These are phyloP conservation scores for Rosalia funebris DNA, from an alignment of 2,888 invertebrate genomes.

Conservation along the genomic window DNA sequence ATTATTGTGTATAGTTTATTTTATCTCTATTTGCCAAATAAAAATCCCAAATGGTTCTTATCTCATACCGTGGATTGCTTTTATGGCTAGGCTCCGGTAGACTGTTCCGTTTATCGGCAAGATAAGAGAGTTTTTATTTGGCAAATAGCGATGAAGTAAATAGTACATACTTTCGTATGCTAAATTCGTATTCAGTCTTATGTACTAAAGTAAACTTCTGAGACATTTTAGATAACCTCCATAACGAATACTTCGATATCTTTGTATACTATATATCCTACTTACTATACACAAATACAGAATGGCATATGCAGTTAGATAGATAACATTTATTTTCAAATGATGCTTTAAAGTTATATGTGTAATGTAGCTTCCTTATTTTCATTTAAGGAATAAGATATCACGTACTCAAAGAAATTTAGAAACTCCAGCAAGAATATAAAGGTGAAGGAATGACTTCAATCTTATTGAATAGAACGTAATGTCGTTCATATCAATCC, in stretches of 20 bases:
- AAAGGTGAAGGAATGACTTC: background rate
- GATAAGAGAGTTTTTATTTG: no score
- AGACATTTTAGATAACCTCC: background rate
- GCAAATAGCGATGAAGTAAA: no score
- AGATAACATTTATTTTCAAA: background rate
- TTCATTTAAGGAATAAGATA: background rate
- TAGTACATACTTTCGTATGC: no score
- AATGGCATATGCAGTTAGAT: background rate
- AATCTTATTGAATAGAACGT: no score
- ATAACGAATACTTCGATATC: background rate
- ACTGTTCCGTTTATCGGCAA: no score
- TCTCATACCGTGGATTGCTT: no score
- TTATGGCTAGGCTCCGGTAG: no score
- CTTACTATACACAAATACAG: background rate
- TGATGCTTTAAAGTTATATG: background rate
- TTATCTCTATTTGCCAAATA: no score
- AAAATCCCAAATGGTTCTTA: no score
- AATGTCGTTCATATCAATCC: no score
- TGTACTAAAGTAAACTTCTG: background rate
- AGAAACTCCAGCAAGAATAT: background rate
- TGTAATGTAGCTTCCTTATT: background rate
- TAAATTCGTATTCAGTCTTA: no score
- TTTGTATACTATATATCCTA: background rate
- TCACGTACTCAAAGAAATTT: background rate
- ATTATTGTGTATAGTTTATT: no score